Base-by-base conservation (phyloP, 2,797 vertebrate genomes). In the Ambastaia sidthimunki region DNA sequence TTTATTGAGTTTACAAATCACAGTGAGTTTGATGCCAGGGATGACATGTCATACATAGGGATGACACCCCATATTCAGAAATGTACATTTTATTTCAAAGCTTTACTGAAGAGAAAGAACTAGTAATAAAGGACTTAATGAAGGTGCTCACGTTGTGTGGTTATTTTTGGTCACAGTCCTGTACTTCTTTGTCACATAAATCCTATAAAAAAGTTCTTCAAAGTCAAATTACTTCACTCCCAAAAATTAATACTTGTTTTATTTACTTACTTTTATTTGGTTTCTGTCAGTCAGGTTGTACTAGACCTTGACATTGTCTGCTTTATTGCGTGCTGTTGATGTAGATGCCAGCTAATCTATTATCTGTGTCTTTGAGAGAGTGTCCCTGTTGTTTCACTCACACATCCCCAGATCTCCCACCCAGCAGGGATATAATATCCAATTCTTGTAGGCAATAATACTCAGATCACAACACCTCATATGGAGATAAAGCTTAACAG, bases 401-500 rank as follows among this genome's bases (percentile, higher is more conserved):
- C 86, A 80, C 78, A 76, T 82, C 34, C 80, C 70, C 66, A 63
- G 74, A 85, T 84, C 75, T 62, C 81, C 74, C 21, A 77, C 81
- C 57, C 60, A 55, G 70, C 77, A 76, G 28, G n/a, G 55, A 81
- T 70, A 57, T 81, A 85, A 85, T 80, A 70, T 80, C 68, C 65
- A 75, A 74, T 77, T 75, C 77, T 70, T 69, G 70, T 44, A 75
- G 78, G 78, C 82, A 86, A 82, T 81, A 86, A 80, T 70, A 82
- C 80, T 57, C 71, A 82, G 83, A 83, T 85, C 79, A 77, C 69
- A 85, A 72, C 19, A 52, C 48, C 54, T 68, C 77, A 62, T 70
- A 67, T 70, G 13, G 73, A 86, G 81, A 86, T 86, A 80, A 83
- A 47, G 71, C 68, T 63, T 66, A 70, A 88, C 70, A 84, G 73